Base-by-base conservation (phyloP, 2,797 vertebrate genomes). In the Gallinago nigripennis region DNA sequence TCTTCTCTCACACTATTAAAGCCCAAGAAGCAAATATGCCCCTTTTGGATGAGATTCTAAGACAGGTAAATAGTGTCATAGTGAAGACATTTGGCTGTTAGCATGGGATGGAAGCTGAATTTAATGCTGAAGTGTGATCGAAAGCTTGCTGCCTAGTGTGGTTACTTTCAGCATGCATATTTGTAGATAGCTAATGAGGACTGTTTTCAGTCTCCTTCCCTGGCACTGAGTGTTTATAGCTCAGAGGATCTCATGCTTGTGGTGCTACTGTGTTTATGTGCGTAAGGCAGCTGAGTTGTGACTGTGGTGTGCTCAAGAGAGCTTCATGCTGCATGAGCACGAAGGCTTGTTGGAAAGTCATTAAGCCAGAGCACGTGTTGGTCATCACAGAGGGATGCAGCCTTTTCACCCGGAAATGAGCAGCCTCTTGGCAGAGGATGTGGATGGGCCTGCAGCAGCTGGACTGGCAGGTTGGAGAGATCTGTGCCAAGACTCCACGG, bases 1-100 rank as follows among this genome's bases (percentile, higher is more conserved):
- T 99, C 90, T 99, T 99, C 95, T 99, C 99, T 12, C 99, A 99
- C 96, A 99, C 99, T 79, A 99, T 99, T 96, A 99, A 99, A 97
- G 99, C 99, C 57, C 99, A 99, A 95, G 99, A 99, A 91, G 98
- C 99, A 87, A 99, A 99, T 96, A 99, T 99, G 99, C 96, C 97
- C 15, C 98, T 99, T 50, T 94, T 99, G 97, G 99, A 99, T 86
- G 99, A 99, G 94, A 96, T 99, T 86, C 97, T 99, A 69, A 99
- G 97, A 92, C 99, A 99, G 98, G 99, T 99, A 98, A 95, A 68
- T 91, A 37, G n/a, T 50, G 37, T 61, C 43, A 15, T 53, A 57
- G 76, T 0, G 4, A 77, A 85, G 63, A 66, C 18, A 77, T 7
- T 23, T 81, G 58, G 54, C 64, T 76, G 11, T 72, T 92, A 61